A percentile compares a stretch with the other conserved stretches of the same genome.
Evolutionary conservation across 2,113 vertebrate species (phyloP).

Genomic region (Barnardius zonarius): DNA sequence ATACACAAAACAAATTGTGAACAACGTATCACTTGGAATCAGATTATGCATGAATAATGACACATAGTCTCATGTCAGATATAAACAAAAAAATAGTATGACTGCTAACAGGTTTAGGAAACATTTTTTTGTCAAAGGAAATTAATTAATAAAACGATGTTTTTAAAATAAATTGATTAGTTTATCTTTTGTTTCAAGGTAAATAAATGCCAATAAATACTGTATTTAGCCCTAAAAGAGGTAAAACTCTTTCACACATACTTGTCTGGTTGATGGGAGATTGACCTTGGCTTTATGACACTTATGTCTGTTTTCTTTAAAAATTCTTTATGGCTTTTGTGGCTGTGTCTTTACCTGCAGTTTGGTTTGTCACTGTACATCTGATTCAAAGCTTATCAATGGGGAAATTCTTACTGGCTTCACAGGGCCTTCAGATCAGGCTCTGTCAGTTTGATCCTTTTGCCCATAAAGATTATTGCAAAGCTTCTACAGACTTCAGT

Average conservation of each 20-base stretch:
- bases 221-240: not conserved
- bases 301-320: not conserved
- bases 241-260: not conserved
- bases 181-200: slow-evolving; percentile 59
- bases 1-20: slow-evolving; percentile 63
- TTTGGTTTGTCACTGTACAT: not conserved
- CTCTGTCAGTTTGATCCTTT: not conserved
- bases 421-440: not conserved
- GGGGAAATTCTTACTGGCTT: not conserved
- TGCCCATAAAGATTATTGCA: not conserved
- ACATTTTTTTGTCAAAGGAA: slow-evolving; percentile 58
- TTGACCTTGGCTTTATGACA: slow-evolving; percentile 2
- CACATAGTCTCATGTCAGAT: slow-evolving; percentile 31
- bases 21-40: slow-evolving; percentile 58
- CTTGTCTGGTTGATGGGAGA: not conserved
- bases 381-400: not conserved
- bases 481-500: not conserved
- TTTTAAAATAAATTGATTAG: slow-evolving; percentile 51
- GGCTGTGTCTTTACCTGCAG: not conserved
- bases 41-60: slow-evolving; percentile 63
- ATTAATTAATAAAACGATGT: slow-evolving; percentile 63
- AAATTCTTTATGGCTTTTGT: not conserved
- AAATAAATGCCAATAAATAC: slow-evolving; percentile 62
- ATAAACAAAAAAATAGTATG: slow-evolving; percentile 16
- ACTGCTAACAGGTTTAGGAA: slow-evolving; percentile 52